These are phyloP conservation scores for Xenops minutus DNA, from an alignment of 2,797 vertebrate genomes.

Conservation along the genomic window DNA sequence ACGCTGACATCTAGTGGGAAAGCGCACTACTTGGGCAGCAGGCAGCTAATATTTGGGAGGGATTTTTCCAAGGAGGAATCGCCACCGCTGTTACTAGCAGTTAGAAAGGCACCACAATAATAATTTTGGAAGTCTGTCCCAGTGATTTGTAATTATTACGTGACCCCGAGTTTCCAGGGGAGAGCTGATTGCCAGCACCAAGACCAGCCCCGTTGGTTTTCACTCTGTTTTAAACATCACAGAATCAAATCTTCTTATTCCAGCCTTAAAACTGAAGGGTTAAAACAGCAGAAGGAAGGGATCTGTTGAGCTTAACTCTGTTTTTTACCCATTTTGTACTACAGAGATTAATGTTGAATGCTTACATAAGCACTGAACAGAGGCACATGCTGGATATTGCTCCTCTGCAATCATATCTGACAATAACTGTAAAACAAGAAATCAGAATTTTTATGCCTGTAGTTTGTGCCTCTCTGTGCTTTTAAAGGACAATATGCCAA, in stretches of 20 bases:
- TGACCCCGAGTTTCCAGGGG: not conserved
- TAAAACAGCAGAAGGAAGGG: not conserved
- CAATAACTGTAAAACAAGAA: not conserved
- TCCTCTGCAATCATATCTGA: not conserved
- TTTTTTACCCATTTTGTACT: not conserved
- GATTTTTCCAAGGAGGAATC: not conserved
- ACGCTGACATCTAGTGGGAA: slow-evolving; percentile 53
- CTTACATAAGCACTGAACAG: not conserved
- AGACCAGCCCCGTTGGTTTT: not conserved
- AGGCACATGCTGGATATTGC: accelerated
- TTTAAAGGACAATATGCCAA: not conserved
- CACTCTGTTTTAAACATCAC: not conserved
- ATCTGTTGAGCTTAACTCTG: not conserved
- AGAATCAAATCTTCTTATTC: not conserved
- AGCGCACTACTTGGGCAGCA: not conserved
- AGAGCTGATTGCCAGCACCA: not conserved
- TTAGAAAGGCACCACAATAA: not conserved
- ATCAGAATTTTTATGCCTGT: not conserved
- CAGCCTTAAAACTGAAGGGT: not conserved
- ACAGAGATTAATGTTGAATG: not conserved
- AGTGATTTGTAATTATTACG: accelerated
- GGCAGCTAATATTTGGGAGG: accelerated
- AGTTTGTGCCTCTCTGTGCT: accelerated
- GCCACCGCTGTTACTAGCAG: accelerated
- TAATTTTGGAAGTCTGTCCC: accelerated